Evolutionary conservation across 2,888 invertebrate genomes (phyloP).

Genomic region (Lithophane socia): DNA sequence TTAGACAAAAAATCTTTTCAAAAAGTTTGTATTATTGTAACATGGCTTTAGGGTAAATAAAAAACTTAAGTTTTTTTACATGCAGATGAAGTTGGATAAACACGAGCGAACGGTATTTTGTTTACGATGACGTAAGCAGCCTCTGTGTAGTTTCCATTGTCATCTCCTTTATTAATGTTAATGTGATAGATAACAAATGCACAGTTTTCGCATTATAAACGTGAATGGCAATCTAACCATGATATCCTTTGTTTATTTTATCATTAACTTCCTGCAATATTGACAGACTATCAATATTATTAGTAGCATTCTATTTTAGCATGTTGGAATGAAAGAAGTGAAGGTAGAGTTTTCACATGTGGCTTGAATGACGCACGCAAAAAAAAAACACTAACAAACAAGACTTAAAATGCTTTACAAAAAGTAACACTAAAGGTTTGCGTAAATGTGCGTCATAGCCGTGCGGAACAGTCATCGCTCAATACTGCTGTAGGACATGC

Average conservation of each 20-base stretch:
- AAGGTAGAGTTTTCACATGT: not conserved
- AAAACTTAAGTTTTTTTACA: not conserved
- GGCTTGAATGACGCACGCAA: slow-evolving; percentile 8
- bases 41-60: not conserved
- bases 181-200: slow-evolving; percentile 38
- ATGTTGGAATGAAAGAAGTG: slow-evolving; percentile 5
- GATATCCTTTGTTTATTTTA: slow-evolving; percentile 53
- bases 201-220: slow-evolving; percentile 45
- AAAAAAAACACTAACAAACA: not conserved
- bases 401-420: slow-evolving; percentile 11
- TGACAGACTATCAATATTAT: slow-evolving; percentile 15
- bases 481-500: not conserved
- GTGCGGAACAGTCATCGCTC: not conserved
- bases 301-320: not conserved
- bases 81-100: slow-evolving; percentile 12
- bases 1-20: not conserved
- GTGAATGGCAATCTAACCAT: slow-evolving; percentile 30
- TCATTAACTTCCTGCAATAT: slow-evolving; percentile 46
- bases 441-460: slow-evolving; percentile 31
- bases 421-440: slow-evolving; percentile 25
- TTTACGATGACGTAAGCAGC: slow-evolving; percentile 37
- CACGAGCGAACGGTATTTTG: slow-evolving; percentile 29
- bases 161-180: slow-evolving; percentile 32
- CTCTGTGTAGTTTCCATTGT: slow-evolving; percentile 46
- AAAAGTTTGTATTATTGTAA: not conserved